Base-by-base conservation (phyloP, 2,113 vertebrate species). In the Sinocyclocheilus rhinocerous region DNA sequence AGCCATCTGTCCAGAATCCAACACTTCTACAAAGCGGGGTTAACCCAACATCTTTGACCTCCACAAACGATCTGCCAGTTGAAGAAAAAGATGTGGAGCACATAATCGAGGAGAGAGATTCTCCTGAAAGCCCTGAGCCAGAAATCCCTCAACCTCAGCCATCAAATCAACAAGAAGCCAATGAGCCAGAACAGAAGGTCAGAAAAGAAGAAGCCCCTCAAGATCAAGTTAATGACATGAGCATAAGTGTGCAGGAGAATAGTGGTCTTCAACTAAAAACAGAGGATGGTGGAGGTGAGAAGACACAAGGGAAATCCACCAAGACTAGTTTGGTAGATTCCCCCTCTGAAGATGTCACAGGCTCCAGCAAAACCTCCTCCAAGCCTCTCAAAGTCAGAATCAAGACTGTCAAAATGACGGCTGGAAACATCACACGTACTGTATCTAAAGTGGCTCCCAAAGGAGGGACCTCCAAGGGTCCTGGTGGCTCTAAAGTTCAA, bases 341-440 rank as follows among this genome's bases (percentile, higher is more conserved):
- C 8, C 4, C 8, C 2, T 50, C 86, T n/a, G 33, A 9, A 42
- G 42, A 10, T 4, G 9, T 69, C 3, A 12, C 83, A 18, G 90
- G 87, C 18, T 81, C 45, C 0, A 61, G 65, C 45, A 77, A 87
- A 13, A 39, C 87, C 65, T 93, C 96, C 1, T 94, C 95, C 0
- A 92, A 95, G 52, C 97, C 97, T 0, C 95, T 99, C 67, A 99
- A 98, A 70, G 97, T 99, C 50, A 94, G 97, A 86, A 99, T 99
- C 88, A 99, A 98, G 91, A 99, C 97, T 36, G 95, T 99, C 78
- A 99, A 98, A 84, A 97, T 96, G 0, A 95, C 96, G 0, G 96
- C 94, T 0, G 96, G 97, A 13, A 96, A 93, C 90, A 95, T 97
- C 90, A 97, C 96, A 10, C 92, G 96, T 72, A 97, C 97, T 0